These are phyloP conservation scores for Drosophila repleta DNA, from an alignment of 1,140 invertebrate species.

Conservation along the genomic window DNA sequence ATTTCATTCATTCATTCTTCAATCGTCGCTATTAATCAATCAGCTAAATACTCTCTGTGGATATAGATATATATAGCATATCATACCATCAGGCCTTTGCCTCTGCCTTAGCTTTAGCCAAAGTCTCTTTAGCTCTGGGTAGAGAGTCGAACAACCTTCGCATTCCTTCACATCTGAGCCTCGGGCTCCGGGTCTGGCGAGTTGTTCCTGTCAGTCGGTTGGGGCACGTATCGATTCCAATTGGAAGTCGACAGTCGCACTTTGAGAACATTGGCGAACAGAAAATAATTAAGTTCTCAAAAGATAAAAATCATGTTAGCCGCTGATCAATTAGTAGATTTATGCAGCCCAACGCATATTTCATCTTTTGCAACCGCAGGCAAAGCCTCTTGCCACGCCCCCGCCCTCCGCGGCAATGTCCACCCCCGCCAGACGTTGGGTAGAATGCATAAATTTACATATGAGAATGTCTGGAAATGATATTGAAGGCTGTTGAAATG, in stretches of 20 bases:
- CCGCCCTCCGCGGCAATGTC: conserved; percentile 13
- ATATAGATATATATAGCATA: neutral
- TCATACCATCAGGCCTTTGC: too few species aligned
- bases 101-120: too few species aligned
- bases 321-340: conserved; percentile 82
- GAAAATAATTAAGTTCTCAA: conserved; percentile 83
- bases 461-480: conserved; percentile 74
- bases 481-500: conserved; percentile 82
- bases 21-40: conserved; percentile 1
- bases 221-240: conserved; percentile 67
- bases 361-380: conserved; percentile 59
- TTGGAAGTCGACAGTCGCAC: conserved; percentile 57
- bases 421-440: conserved; percentile 18
- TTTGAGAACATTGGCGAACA: conserved; percentile 51
- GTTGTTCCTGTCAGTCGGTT: conserved; percentile 40
- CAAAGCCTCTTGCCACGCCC: neutral
- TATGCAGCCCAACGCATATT: conserved; percentile 69
- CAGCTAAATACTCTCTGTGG: neutral
- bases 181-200: conserved; percentile 14
- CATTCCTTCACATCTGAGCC: conserved; percentile 59
- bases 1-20: too few species aligned
- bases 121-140: neutral
- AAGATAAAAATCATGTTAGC: conserved; percentile 83
- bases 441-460: conserved; percentile 77
- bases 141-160: conserved; percentile 44